These are phyloP conservation scores for Thereva unica DNA, from an alignment of 2,888 invertebrate genomes.

Conservation along the genomic window DNA sequence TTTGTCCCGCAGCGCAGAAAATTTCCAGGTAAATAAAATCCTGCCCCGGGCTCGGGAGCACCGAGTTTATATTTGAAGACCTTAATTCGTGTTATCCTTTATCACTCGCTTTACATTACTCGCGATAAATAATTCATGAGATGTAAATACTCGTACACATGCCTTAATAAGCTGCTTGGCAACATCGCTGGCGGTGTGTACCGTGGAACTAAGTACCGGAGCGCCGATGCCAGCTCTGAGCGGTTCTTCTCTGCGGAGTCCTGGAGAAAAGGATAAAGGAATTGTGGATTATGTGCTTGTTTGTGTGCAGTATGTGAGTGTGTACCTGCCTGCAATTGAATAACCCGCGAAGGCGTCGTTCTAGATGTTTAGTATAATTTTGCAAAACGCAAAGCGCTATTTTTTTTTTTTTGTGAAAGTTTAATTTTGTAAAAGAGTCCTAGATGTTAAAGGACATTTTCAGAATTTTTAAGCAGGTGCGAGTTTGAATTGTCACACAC, in stretches of 20 bases:
- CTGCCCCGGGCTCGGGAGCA: too few species aligned
- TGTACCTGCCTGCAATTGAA: constrained; percentile 25
- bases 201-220: neutral
- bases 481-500: constrained; percentile 26
- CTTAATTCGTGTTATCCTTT: constrained; percentile 35
- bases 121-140: constrained; percentile 32
- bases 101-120: constrained; percentile 34
- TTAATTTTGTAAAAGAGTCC: constrained; percentile 25
- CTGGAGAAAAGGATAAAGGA: neutral
- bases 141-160: constrained; percentile 35
- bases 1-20: too few species aligned
- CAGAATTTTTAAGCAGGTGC: constrained; percentile 30
- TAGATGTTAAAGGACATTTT: neutral
- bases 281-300: constrained; percentile 18
- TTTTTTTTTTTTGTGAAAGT: constrained; percentile 1
- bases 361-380: constrained; percentile 29
- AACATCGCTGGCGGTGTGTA: constrained; percentile 19
- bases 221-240: neutral
- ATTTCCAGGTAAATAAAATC: too few species aligned
- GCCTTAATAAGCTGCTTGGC: constrained; percentile 30
- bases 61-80: constrained; percentile 14
- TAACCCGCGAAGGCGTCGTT: constrained; percentile 23
- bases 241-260: neutral
- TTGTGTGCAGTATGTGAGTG: constrained; percentile 19
- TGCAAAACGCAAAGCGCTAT: constrained; percentile 28